phyloP scores from a whole-genome alignment of 1,140 invertebrate genomes.

The Matsumurasca onukii region DNA sequence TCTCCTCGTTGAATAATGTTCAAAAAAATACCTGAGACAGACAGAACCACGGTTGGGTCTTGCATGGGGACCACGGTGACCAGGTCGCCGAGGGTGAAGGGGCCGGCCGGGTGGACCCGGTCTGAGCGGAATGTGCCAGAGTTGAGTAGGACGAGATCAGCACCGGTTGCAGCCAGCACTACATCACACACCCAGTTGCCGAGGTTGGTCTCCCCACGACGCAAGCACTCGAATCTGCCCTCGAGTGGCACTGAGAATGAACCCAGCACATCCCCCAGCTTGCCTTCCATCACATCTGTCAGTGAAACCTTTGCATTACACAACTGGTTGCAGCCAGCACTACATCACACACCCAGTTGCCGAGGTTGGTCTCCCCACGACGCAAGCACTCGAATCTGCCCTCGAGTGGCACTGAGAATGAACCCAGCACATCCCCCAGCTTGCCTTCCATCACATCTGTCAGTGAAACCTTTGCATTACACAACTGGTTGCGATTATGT shows the following conservation, averaged over 20 bases:
- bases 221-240: constrained; percentile 74
- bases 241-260: constrained; percentile 80
- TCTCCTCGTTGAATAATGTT: background rate
- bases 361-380: too few relatives aligned
- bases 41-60: constrained; percentile 76
- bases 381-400: too few relatives aligned
- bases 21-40: constrained; percentile 51
- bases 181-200: constrained; percentile 89
- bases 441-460: too few relatives aligned
- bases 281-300: constrained; percentile 72
- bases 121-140: constrained; percentile 85
- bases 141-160: constrained; percentile 82
- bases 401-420: too few relatives aligned
- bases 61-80: constrained; percentile 81
- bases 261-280: constrained; percentile 81
- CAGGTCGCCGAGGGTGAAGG: constrained; percentile 81
- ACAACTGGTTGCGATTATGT: too few relatives aligned
- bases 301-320: too few relatives aligned
- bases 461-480: too few relatives aligned
- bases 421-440: too few relatives aligned
- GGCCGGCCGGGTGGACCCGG: constrained; percentile 69
- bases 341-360: too few relatives aligned
- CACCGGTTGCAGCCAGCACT: constrained; percentile 76
- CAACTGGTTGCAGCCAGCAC: too few relatives aligned
- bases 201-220: constrained; percentile 83